A percentile compares a stretch with the other conserved stretches of the same genome.
phyloP scores from a whole-genome alignment of 2,797 vertebrate species.

The Tragelaphus eurycerus region DNA sequence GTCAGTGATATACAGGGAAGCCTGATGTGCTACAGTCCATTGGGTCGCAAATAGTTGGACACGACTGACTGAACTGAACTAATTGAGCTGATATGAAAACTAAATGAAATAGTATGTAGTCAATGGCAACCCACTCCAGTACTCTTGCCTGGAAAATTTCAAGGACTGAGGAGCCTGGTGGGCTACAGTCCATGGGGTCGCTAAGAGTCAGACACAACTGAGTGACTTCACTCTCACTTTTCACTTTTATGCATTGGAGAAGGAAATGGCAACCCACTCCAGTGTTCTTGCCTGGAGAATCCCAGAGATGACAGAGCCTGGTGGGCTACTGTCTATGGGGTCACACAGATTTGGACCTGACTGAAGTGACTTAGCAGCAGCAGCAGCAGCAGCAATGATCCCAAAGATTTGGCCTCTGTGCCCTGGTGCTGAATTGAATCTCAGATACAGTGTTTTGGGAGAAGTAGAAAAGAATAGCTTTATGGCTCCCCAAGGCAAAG shows the following conservation, averaged over 20 bases:
- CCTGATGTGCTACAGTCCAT: neutral
- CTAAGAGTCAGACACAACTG: too few species aligned
- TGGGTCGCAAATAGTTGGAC: neutral
- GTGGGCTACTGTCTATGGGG: too few species aligned
- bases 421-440: neutral
- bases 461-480: neutral
- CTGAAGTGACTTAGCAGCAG: too few species aligned
- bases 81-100: neutral
- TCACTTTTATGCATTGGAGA: too few species aligned
- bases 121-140: too few species aligned
- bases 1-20: neutral
- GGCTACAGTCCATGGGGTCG: too few species aligned
- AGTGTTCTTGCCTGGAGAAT: too few species aligned
- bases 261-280: too few species aligned
- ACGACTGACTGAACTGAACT: neutral
- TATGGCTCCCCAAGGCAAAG: neutral
- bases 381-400: neutral
- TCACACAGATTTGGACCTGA: rapidly evolving
- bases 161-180: too few species aligned
- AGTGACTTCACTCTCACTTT: too few species aligned
- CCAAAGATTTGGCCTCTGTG: neutral
- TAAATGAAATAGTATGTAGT: neutral
- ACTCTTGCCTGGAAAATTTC: too few species aligned
- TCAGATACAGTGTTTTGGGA: neutral
- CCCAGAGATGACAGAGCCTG: too few species aligned